Conservation (phyloP, 2,888 invertebrate species). For the Charanyca ferruginea region DNA sequence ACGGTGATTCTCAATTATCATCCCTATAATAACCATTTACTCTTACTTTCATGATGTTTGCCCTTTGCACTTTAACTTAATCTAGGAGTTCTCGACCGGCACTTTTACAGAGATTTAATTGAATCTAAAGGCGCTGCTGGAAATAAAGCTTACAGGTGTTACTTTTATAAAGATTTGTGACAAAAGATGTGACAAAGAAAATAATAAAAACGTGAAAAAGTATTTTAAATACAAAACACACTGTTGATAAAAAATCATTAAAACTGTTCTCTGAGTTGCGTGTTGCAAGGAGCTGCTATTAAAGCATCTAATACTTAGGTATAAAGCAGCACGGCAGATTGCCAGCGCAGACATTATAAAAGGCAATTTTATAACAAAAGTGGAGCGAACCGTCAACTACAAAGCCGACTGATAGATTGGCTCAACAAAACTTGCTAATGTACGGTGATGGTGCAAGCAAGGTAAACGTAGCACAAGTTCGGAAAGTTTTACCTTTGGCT, state of each 20-base stretch:
- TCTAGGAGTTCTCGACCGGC: slow-evolving; percentile 8
- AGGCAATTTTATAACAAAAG: slow-evolving; percentile 49
- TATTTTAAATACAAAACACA: slow-evolving; percentile 19
- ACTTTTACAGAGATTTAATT: slow-evolving; percentile 34
- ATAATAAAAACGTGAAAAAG: slow-evolving; percentile 10
- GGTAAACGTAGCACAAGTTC: slow-evolving; percentile 49
- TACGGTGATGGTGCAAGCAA: slow-evolving; percentile 59
- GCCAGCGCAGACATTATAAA: slow-evolving; percentile 32
- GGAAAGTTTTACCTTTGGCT: slow-evolving; percentile 56
- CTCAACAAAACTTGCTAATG: slow-evolving; percentile 60
- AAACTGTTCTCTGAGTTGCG: slow-evolving; percentile 18
- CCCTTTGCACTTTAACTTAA: slow-evolving; percentile 55
- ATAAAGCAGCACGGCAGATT: slow-evolving; percentile 26
- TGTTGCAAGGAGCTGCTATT: slow-evolving; percentile 17
- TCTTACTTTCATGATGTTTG: slow-evolving; percentile 59
- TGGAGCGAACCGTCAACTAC: slow-evolving; percentile 48
- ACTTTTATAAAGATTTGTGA: slow-evolving; percentile 5
- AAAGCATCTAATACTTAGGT: slow-evolving; percentile 22
- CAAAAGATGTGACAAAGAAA: no score
- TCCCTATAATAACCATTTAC: slow-evolving; percentile 67
- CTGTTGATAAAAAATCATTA: slow-evolving; percentile 36
- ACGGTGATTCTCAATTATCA: slow-evolving; percentile 72
- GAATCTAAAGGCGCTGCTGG: slow-evolving; percentile 3
- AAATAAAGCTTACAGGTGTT: slow-evolving; percentile 10
- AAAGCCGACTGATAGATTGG: slow-evolving; percentile 63